A percentile compares a stretch with the other conserved stretches of the same genome.
Evolutionary conservation across 2,888 invertebrate species (phyloP).

Genomic region (Antheraea yamamai): DNA sequence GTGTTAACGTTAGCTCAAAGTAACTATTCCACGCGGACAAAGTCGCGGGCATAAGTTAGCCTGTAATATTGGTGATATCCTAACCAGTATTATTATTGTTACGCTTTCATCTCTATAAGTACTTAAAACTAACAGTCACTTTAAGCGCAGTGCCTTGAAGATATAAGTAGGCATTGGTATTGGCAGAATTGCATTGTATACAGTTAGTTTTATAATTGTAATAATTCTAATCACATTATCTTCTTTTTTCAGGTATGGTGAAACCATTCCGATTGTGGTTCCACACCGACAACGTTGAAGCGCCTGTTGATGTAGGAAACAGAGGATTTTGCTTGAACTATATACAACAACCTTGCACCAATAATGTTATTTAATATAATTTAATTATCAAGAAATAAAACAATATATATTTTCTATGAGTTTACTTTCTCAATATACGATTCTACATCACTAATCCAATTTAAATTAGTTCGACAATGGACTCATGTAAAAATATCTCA

Average conservation of each 20-base stretch:
- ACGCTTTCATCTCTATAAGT: background rate
- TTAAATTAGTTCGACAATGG: background rate
- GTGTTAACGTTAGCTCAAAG: no score
- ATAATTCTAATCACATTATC: background rate
- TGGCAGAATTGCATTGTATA: background rate
- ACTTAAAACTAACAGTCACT: background rate
- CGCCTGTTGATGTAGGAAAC: conserved; percentile 88
- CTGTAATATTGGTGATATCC: no score
- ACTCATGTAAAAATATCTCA: no score
- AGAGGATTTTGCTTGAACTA: conserved; percentile 92
- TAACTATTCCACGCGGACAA: no score
- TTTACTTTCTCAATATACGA: background rate
- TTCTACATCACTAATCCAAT: no score
- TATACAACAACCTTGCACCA: conserved; percentile 92
- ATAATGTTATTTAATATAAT: conserved; percentile 59
- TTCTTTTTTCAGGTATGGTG: conserved; percentile 84
- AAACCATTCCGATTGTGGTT: conserved; percentile 90
- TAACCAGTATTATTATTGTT: no score
- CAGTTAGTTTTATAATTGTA: background rate
- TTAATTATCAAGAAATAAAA: background rate
- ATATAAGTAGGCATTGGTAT: background rate
- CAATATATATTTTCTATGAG: background rate
- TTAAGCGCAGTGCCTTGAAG: background rate
- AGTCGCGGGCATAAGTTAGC: no score
- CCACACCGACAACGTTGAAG: conserved; percentile 89